These are phyloP conservation scores for Parambassis ranga DNA, from an alignment of 2,797 vertebrate species.

Conservation along the genomic window DNA sequence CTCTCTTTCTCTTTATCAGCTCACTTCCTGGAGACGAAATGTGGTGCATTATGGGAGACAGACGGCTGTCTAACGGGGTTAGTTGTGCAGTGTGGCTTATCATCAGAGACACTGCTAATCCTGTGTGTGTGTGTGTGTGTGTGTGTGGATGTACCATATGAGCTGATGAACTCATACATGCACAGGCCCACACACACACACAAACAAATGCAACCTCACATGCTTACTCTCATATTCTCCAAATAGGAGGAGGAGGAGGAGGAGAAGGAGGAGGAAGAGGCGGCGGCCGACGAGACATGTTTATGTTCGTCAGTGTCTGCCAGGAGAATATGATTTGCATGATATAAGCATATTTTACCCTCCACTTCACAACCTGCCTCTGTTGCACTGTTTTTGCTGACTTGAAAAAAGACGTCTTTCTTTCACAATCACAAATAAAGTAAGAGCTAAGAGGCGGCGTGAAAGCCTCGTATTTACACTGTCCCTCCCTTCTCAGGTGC, in stretches of 20 bases:
- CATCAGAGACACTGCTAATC: slow-evolving; percentile 76
- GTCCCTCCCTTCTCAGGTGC: slow-evolving; percentile 78
- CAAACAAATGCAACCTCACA: slow-evolving; percentile 56
- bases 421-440: slow-evolving; percentile 27
- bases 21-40: slow-evolving; percentile 75
- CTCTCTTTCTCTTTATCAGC: slow-evolving; percentile 64
- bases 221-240: slow-evolving; percentile 52
- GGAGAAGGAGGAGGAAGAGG: slow-evolving; percentile 39
- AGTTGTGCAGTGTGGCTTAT: slow-evolving; percentile 71
- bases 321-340: slow-evolving; percentile 72
- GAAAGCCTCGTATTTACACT: slow-evolving; percentile 29
- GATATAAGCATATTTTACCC: slow-evolving; percentile 68
- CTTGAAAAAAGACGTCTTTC: slow-evolving; percentile 30
- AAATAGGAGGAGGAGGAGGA: slow-evolving; percentile 28
- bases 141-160: slow-evolving; percentile 39
- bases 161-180: slow-evolving; percentile 62
- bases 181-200: slow-evolving; percentile 33
- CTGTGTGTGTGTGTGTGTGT: slow-evolving; percentile 24
- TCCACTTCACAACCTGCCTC: slow-evolving; percentile 22
- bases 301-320: slow-evolving; percentile 65
- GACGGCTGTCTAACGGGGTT: slow-evolving; percentile 78
- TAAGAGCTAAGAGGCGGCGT: slow-evolving; percentile 18
- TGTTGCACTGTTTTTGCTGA: slow-evolving; percentile 32
- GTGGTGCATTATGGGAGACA: slow-evolving; percentile 76
- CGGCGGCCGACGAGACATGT: slow-evolving; percentile 67